phyloP scores from a whole-genome alignment of 2,113 vertebrate species.

The Cavia aperea region DNA sequence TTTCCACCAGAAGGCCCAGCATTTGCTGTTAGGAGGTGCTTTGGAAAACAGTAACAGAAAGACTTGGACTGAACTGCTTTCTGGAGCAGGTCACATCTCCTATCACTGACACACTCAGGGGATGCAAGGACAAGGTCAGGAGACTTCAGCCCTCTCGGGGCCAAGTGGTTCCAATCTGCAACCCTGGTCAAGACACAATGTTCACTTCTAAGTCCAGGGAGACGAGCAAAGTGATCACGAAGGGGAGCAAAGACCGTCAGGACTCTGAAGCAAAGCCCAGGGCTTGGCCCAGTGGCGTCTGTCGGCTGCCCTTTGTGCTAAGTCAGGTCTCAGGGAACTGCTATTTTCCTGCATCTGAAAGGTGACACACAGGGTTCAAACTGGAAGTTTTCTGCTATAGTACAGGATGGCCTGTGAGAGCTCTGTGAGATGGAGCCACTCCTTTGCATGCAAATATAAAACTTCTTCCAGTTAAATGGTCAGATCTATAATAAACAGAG shows the following conservation, averaged over 20 bases:
- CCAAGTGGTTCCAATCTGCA: not conserved
- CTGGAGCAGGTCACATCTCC: not conserved
- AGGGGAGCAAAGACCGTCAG: not conserved
- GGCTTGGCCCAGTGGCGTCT: not conserved
- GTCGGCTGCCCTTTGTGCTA: not conserved
- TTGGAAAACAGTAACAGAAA: conserved; percentile 12
- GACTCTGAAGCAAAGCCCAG: not conserved
- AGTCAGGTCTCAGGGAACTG: not conserved
- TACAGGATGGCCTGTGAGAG: not conserved
- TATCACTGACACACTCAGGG: not conserved
- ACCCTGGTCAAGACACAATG: not conserved
- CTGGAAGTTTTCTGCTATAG: not conserved
- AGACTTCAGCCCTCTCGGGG: not conserved
- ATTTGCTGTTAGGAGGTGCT: not conserved
- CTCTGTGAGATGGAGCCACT: not conserved
- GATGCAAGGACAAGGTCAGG: not conserved
- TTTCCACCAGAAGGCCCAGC: not conserved
- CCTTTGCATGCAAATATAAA: not conserved
- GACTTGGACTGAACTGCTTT: not conserved
- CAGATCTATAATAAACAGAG: not conserved
- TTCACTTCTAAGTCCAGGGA: not conserved
- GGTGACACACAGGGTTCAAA: not conserved
- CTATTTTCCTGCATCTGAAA: not conserved
- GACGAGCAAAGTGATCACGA: not conserved
- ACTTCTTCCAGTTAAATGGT: not conserved